phyloP scores from a whole-genome alignment of 2,888 invertebrate species.

The Deroplatys truncata region DNA sequence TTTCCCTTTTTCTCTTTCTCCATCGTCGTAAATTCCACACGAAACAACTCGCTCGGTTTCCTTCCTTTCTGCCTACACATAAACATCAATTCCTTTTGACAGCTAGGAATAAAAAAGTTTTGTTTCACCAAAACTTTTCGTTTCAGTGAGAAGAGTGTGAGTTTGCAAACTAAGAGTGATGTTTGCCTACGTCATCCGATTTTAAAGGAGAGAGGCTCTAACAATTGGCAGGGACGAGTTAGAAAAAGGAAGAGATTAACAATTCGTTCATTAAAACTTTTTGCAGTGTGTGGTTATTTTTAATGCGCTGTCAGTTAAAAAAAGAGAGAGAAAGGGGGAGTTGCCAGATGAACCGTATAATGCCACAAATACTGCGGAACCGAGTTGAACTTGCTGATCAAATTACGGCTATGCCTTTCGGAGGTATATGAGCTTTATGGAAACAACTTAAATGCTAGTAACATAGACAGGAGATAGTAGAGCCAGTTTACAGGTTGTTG shows the following conservation, averaged over 20 bases:
- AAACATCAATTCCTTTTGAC: not conserved
- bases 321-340: not conserved
- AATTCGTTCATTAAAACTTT: not conserved
- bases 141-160: not conserved
- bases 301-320: not conserved
- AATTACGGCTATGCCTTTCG: too few relatives aligned
- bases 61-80: not conserved
- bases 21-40: not conserved
- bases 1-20: not conserved
- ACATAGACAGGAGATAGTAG: too few relatives aligned
- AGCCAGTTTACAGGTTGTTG: too few relatives aligned
- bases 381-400: too few relatives aligned
- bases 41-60: not conserved
- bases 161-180: not conserved
- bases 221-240: not conserved
- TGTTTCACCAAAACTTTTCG: not conserved
- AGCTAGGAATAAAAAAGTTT: not conserved
- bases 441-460: too few relatives aligned
- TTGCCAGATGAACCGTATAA: too few relatives aligned
- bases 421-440: too few relatives aligned
- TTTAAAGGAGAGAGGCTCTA: not conserved
- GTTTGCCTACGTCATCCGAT: not conserved
- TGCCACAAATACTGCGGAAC: too few relatives aligned
- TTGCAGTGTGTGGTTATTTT: not conserved
- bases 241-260: not conserved